Evolutionary conservation across 2,888 invertebrate species (phyloP).

Genomic region (Thera obeliscata): DNA sequence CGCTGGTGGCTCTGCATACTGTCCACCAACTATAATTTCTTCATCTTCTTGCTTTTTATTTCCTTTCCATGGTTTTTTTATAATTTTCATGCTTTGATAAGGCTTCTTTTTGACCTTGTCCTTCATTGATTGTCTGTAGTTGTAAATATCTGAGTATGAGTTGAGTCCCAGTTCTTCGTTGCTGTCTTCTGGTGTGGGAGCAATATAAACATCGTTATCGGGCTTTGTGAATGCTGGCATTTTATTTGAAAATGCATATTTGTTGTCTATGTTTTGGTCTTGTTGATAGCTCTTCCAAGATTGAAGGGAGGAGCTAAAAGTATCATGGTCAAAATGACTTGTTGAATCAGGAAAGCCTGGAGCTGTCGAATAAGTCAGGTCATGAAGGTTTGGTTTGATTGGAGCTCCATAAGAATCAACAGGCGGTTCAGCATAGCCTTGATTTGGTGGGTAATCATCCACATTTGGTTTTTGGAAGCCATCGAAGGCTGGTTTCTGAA

Average conservation of each 20-base stretch:
- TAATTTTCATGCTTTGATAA: constrained; percentile 43
- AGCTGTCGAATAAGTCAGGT: constrained; percentile 45
- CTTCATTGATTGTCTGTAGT: constrained; percentile 42
- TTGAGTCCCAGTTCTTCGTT: constrained; percentile 49
- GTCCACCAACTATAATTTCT: constrained; percentile 68
- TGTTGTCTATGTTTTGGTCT: constrained; percentile 49
- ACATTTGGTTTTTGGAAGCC: constrained; percentile 41
- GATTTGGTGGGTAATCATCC: constrained; percentile 35
- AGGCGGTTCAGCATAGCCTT: constrained; percentile 59
- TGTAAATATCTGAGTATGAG: constrained; percentile 50
- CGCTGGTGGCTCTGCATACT: constrained; percentile 76
- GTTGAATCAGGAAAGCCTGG: constrained; percentile 43
- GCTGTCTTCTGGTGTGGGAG: constrained; percentile 34
- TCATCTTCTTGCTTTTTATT: constrained; percentile 44
- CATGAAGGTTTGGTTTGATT: constrained; percentile 46
- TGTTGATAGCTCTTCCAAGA: constrained; percentile 49
- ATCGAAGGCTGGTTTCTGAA: constrained; percentile 23
- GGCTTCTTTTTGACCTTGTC: constrained; percentile 48
- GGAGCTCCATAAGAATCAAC: constrained; percentile 66
- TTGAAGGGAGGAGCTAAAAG: constrained; percentile 46
- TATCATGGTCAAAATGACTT: constrained; percentile 39
- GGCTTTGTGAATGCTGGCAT: constrained; percentile 46
- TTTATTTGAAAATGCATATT: constrained; percentile 51
- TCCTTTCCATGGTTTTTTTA: constrained; percentile 54
- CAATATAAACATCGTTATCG: constrained; percentile 45